Percentiles rank a stretch among this genome's conserved stretches.
Conservation (phyloP, 2,113 vertebrate species). For the Anguilla japonica region DNA sequence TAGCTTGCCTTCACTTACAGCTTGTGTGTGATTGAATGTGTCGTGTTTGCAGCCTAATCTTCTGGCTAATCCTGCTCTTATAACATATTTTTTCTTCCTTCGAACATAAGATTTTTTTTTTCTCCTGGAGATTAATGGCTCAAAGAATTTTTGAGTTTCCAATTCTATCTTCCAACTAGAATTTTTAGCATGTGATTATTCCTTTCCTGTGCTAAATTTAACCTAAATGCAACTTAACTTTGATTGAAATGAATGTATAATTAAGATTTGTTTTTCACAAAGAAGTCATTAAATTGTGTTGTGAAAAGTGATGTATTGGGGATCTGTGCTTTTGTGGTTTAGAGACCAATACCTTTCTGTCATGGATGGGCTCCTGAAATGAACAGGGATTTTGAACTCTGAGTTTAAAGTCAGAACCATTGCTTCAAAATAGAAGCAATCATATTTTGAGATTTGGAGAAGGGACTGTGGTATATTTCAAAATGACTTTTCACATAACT, state of each 20-base stretch:
- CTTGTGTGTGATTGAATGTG: neutral
- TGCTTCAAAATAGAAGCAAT: neutral
- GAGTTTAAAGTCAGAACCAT: neutral
- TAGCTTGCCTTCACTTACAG: neutral
- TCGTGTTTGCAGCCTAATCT: neutral
- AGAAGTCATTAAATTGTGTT: too few relatives aligned
- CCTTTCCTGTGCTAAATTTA: too few relatives aligned
- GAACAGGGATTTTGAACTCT: neutral
- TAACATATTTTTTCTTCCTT: neutral
- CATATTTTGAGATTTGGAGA: neutral
- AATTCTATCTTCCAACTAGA: neutral
- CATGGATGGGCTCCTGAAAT: neutral
- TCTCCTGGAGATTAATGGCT: neutral
- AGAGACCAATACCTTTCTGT: neutral
- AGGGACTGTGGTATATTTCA: neutral
- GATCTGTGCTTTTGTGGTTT: neutral
- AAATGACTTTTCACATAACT: too few relatives aligned
- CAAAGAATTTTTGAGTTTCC: neutral
- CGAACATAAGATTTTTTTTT: neutral
- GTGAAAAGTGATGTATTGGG: neutral
- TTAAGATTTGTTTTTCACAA: too few relatives aligned
- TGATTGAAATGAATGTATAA: too few relatives aligned
- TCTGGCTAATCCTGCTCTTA: neutral
- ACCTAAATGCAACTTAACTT: too few relatives aligned
- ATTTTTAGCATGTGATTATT: too few relatives aligned